Percentiles rank a stretch among this genome's conserved stretches.
Evolutionary conservation across 1,140 invertebrate genomes (phyloP).

Genomic region (Drosophila pachea): DNA sequence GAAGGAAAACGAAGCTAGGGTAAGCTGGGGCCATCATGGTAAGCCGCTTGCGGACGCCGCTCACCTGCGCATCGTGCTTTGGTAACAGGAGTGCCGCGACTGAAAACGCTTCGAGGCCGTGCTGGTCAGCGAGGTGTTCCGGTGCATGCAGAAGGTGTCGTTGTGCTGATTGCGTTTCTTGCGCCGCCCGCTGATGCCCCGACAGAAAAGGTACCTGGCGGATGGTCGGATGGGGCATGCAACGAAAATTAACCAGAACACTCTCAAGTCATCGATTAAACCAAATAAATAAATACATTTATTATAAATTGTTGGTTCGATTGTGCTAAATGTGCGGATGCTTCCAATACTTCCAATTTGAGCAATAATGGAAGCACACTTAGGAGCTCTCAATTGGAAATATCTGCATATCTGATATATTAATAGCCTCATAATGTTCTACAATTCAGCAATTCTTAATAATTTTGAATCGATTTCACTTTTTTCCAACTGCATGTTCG

Average conservation of each 20-base stretch:
- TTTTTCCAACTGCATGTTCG: too few relatives aligned
- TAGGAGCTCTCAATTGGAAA: too few relatives aligned
- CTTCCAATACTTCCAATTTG: too few relatives aligned
- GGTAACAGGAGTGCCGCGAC: constrained; percentile 70
- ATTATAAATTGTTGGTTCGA: too few relatives aligned
- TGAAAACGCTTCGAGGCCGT: constrained; percentile 74
- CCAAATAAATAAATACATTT: too few relatives aligned
- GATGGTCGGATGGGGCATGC: background rate
- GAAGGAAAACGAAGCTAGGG: background rate
- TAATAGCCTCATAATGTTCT: too few relatives aligned
- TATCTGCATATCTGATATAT: too few relatives aligned
- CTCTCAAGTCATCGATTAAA: too few relatives aligned
- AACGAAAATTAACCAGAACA: background rate
- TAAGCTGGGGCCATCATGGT: background rate
- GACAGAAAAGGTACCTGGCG: constrained; percentile 74
- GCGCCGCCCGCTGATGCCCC: constrained; percentile 55
- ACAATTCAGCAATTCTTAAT: too few relatives aligned
- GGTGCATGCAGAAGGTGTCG: constrained; percentile 75
- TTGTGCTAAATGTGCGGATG: too few relatives aligned
- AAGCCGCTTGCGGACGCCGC: background rate
- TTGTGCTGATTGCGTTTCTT: constrained; percentile 68
- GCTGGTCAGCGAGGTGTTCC: constrained; percentile 77
- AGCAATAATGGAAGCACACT: too few relatives aligned
- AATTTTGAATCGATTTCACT: too few relatives aligned
- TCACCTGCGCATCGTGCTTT: constrained; percentile 76